Conservation (phyloP, 2,888 invertebrate species). For the Ochropacha duplaris region DNA sequence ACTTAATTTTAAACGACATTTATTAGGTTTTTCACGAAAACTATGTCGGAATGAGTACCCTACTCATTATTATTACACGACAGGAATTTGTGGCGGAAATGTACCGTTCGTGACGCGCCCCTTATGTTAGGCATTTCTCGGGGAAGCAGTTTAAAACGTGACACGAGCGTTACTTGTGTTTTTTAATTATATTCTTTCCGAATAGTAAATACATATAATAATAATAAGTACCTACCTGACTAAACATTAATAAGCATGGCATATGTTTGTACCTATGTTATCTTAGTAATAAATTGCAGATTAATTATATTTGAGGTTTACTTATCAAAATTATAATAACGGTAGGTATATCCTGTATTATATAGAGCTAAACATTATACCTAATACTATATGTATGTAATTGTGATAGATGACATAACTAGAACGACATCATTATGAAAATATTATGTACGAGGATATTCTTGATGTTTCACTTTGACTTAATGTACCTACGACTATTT, state of each 20-base stretch:
- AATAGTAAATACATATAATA: too few species aligned
- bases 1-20: constrained; percentile 13
- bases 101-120: background rate
- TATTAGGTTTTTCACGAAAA: constrained; percentile 6
- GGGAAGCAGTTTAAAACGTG: background rate
- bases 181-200: too few species aligned
- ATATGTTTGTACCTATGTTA: too few species aligned
- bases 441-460: background rate
- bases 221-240: too few species aligned
- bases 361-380: background rate
- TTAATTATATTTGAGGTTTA: too few species aligned
- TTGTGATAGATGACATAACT: background rate
- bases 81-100: background rate
- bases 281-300: too few species aligned
- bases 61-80: background rate
- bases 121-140: background rate
- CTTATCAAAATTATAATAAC: too few species aligned
- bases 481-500: background rate
- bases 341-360: background rate
- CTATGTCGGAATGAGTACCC: constrained; percentile 1
- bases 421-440: background rate
- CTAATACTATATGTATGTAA: background rate
- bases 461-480: background rate
- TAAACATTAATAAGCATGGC: too few species aligned
- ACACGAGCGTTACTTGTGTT: background rate